Evolutionary conservation across 2,888 invertebrate species (phyloP).

Genomic region (Leuctra nigra): DNA sequence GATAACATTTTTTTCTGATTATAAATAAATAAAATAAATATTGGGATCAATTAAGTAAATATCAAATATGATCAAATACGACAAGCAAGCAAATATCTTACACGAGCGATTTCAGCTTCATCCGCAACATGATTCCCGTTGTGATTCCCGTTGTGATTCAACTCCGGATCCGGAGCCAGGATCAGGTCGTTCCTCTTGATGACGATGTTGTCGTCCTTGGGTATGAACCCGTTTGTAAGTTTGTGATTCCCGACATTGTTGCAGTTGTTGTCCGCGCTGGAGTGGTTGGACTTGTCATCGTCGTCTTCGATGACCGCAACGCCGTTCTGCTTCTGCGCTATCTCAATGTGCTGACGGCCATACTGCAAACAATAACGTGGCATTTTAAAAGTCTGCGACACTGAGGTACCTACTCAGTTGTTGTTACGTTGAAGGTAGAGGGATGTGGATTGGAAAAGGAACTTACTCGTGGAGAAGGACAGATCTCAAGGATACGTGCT

Average conservation of each 20-base stretch:
- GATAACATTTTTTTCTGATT: too few relatives aligned
- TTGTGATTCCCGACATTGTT: slow-evolving; percentile 22
- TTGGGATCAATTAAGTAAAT: too few relatives aligned
- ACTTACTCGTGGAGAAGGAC: too few relatives aligned
- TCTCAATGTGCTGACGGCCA: slow-evolving; percentile 75
- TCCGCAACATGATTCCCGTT: neutral
- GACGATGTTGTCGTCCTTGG: slow-evolving; percentile 48
- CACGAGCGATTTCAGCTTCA: neutral
- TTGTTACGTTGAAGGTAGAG: too few relatives aligned
- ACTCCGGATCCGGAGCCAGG: slow-evolving; percentile 63
- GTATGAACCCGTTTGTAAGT: slow-evolving; percentile 23
- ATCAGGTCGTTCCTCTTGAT: slow-evolving; percentile 70
- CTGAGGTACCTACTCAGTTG: too few relatives aligned
- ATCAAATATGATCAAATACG: neutral
- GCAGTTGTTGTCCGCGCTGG: slow-evolving; percentile 34
- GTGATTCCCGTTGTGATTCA: slow-evolving; percentile 44
- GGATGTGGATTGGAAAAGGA: too few relatives aligned
- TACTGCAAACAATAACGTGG: slow-evolving; percentile 60
- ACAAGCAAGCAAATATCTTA: neutral
- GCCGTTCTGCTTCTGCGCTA: slow-evolving; percentile 46
- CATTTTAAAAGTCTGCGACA: slow-evolving; percentile 8
- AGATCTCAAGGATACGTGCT: too few relatives aligned
- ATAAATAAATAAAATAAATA: too few relatives aligned
- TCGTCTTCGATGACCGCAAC: slow-evolving; percentile 43
- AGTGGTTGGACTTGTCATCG: slow-evolving; percentile 36